Base-by-base conservation (phyloP, 1,140 invertebrate species). In the Harlomillsia oculata region DNA sequence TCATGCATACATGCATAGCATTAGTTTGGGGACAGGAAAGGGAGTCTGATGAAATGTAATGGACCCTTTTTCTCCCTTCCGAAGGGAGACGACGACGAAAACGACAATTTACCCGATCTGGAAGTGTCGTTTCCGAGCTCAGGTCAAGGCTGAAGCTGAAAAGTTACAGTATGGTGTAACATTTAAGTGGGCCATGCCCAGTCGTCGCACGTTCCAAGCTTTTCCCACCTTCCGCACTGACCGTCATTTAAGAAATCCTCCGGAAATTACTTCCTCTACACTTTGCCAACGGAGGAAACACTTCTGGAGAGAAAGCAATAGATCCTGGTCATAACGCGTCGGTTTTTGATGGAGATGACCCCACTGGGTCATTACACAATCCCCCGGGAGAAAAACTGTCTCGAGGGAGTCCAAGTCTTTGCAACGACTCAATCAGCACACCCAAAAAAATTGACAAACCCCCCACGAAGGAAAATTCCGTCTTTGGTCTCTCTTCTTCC, bases 1-100 rank as follows among this genome's bases (percentile, higher is more conserved):
- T 34, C 32, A 34, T 53, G 51, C 51, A 53, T 59, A 29, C 43
- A 59, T 59, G 57, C 57, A 59, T 59, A 59, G 53, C 34, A 52
- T 44, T 44, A 58, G 48, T 45, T 30, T 48, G 49, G 56, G 45
- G 39, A 20, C 18, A 39, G 26, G 32, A 39, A 37, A 36, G 13
- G 26, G 52, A 50, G 52, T 52, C 51, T 58, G 56, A 58, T 58
- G 49, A 52, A 58, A 58, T 58, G 56, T n/a, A n/a, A n/a, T n/a
- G 56, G 39, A 51, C 46, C 56, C 39, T 58, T 58, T 58, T 49
- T 45, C 56, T 58, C 52, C 56, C 49, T 52, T 58, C 56, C n/a
- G n/a, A n/a, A n/a, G n/a, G n/a, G 20, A 11, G 20, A 41, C 16
- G 20, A 41, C 6, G 6, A 41, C 6, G 6, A 46, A 21, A 23